Evolutionary conservation across 2,113 vertebrate genomes (phyloP).

Genomic region (Alethe castanea): DNA sequence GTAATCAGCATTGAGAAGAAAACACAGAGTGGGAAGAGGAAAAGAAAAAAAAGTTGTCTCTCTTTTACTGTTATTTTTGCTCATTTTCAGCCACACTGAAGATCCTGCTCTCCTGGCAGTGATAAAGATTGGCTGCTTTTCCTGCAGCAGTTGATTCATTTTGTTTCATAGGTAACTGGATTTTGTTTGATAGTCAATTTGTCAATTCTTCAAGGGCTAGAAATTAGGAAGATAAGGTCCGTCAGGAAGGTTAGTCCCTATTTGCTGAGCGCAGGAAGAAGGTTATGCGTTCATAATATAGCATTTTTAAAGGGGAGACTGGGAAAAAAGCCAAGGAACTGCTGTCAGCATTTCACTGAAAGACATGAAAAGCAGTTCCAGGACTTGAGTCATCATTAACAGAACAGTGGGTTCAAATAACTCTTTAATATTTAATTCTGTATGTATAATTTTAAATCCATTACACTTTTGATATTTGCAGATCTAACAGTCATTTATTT

Average conservation of each 20-base stretch:
- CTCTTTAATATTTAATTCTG: not conserved
- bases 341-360: not conserved
- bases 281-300: not conserved
- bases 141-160: not conserved
- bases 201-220: not conserved
- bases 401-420: not conserved
- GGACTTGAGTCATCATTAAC: not conserved
- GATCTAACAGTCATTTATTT: not conserved
- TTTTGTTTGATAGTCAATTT: not conserved
- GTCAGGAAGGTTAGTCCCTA: not conserved
- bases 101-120: not conserved
- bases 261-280: not conserved
- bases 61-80: not conserved
- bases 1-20: not conserved
- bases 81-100: not conserved
- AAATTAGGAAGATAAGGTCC: not conserved
- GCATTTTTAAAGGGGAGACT: not conserved
- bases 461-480: constrained; percentile 5
- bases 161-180: not conserved
- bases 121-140: not conserved
- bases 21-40: not conserved
- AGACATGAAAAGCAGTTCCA: not conserved
- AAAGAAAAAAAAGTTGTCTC: not conserved
- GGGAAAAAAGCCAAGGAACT: not conserved
- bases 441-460: not conserved